Evolutionary conservation across 2,888 invertebrate genomes (phyloP).

Genomic region (Eristalis intricaria): DNA sequence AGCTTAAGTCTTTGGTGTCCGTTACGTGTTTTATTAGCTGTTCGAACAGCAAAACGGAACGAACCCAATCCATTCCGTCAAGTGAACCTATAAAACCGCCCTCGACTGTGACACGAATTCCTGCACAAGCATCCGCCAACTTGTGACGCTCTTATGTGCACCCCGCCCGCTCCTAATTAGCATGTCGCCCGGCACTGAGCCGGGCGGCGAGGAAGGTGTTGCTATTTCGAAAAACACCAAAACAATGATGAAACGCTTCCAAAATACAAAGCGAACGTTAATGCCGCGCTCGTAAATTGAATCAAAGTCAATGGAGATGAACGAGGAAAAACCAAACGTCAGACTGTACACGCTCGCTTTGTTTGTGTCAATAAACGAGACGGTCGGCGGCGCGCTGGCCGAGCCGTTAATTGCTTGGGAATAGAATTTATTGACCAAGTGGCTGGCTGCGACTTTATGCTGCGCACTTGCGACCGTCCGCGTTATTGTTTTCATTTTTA

Average conservation of each 20-base stretch:
- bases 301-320: not conserved
- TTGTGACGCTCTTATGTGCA: not conserved
- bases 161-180: not conserved
- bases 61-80: not conserved
- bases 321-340: not conserved
- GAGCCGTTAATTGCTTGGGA: not conserved
- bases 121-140: not conserved
- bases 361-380: conserved; percentile 1
- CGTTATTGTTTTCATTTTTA: not conserved
- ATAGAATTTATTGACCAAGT: not conserved
- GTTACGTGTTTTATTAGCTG: not conserved
- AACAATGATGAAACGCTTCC: not conserved
- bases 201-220: not conserved
- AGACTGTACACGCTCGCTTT: not conserved
- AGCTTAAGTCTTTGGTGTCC: not conserved
- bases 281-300: not conserved
- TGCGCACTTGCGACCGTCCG: not conserved
- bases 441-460: not conserved
- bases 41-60: not conserved
- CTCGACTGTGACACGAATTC: not conserved
- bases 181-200: not conserved
- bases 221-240: not conserved
- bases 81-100: not conserved
- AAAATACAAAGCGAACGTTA: not conserved
- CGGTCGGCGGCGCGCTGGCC: not conserved